Evolutionary conservation across 2,113 vertebrate genomes (phyloP).

Genomic region (Malurus alboscapulatus): DNA sequence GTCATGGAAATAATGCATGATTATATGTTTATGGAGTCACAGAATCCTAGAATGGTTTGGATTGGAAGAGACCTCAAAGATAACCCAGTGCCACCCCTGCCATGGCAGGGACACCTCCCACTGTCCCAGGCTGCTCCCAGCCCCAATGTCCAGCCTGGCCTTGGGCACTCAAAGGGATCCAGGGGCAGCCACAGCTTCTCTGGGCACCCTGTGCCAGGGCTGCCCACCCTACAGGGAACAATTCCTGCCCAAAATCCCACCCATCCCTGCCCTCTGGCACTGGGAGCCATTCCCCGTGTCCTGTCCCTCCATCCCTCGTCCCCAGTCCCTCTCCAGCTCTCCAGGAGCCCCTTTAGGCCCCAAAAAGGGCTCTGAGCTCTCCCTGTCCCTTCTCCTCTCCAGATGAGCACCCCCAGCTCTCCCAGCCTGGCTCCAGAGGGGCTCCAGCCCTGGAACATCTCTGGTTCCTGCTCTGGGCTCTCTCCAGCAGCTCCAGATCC

Average conservation of each 20-base stretch:
- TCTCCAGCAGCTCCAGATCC: rapidly evolving
- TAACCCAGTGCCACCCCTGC: rapidly evolving
- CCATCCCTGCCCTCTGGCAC: rapidly evolving
- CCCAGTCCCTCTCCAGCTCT: background rate
- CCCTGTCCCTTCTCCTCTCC: background rate
- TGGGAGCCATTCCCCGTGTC: background rate
- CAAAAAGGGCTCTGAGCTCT: background rate
- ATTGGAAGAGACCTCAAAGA: rapidly evolving
- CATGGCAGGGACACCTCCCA: background rate
- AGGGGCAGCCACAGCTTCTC: background rate
- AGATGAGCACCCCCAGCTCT: rapidly evolving
- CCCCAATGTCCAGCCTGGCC: background rate
- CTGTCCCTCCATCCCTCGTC: background rate
- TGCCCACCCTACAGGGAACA: background rate
- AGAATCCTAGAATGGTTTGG: background rate
- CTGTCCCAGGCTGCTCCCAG: background rate
- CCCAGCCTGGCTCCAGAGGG: background rate
- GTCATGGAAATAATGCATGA: background rate
- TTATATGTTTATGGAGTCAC: background rate
- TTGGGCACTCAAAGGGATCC: background rate
- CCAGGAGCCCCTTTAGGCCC: background rate
- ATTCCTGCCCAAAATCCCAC: background rate
- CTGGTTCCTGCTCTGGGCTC: rapidly evolving
- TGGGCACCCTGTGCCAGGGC: background rate
- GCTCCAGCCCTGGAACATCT: background rate